A percentile compares a stretch with the other conserved stretches of the same genome.
phyloP scores from a whole-genome alignment of 2,113 vertebrate species.

The Rana temporaria region DNA sequence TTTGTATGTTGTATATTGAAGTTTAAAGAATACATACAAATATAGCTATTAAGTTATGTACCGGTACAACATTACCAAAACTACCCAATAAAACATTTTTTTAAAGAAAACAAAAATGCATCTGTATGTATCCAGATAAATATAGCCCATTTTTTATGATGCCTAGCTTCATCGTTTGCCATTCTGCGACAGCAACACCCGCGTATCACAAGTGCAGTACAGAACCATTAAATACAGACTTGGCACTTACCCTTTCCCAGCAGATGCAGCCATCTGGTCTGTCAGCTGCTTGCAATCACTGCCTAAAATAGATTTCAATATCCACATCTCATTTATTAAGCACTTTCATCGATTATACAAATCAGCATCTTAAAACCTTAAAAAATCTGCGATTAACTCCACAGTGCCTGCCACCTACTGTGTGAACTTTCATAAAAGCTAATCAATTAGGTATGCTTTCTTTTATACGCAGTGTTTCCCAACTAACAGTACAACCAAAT shows the following conservation, averaged over 20 bases:
- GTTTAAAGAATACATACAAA: too few species aligned
- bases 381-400: background rate
- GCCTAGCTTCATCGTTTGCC: background rate
- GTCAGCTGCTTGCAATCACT: slow-evolving; percentile 68
- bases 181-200: background rate
- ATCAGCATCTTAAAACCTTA: background rate
- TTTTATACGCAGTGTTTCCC: too few species aligned
- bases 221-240: background rate
- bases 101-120: background rate
- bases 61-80: too few species aligned
- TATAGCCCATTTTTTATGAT: too few species aligned
- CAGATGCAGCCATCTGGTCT: slow-evolving; percentile 66
- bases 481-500: too few species aligned
- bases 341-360: background rate
- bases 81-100: too few species aligned
- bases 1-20: too few species aligned
- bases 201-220: background rate
- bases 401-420: too few species aligned
- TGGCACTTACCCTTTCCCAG: slow-evolving; percentile 71
- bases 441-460: too few species aligned
- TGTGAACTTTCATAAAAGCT: too few species aligned
- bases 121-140: too few species aligned
- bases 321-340: background rate
- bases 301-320: slow-evolving; percentile 66
- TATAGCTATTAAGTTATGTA: too few species aligned